Evolutionary conservation across 2,888 invertebrate species (phyloP).

Genomic region (Agriopis leucophaearia): DNA sequence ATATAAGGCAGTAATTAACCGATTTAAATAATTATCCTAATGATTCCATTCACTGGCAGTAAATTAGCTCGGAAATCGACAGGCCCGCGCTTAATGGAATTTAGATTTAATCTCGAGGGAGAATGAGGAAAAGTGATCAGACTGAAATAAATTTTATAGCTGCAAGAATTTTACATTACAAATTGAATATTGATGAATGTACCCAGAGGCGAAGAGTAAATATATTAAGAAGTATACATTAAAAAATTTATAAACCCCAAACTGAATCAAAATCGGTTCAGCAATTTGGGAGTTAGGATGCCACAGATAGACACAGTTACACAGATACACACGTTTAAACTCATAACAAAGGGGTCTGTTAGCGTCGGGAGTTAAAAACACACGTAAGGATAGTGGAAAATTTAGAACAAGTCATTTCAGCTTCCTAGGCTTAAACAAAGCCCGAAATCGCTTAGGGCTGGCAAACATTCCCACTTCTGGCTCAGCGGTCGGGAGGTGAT

Average conservation of each 20-base stretch:
- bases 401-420: background rate
- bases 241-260: no score
- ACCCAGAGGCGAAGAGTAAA: no score
- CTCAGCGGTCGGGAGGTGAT: slow-evolving; percentile 20
- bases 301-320: no score
- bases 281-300: no score
- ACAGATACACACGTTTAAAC: no score
- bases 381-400: no score
- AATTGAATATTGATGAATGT: background rate
- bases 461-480: slow-evolving; percentile 30
- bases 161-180: background rate
- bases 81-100: background rate
- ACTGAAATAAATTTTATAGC: background rate
- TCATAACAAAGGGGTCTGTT: no score
- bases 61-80: slow-evolving; percentile 7
- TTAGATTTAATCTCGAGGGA: slow-evolving; percentile 4
- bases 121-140: background rate
- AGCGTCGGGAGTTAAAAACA: no score
- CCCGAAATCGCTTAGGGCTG: slow-evolving; percentile 27
- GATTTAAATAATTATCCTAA: slow-evolving; percentile 11
- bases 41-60: background rate
- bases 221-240: no score
- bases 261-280: no score
- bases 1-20: background rate
- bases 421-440: slow-evolving; percentile 27